Base-by-base conservation (phyloP, 2,888 invertebrate species). In the Furcula furcula region DNA sequence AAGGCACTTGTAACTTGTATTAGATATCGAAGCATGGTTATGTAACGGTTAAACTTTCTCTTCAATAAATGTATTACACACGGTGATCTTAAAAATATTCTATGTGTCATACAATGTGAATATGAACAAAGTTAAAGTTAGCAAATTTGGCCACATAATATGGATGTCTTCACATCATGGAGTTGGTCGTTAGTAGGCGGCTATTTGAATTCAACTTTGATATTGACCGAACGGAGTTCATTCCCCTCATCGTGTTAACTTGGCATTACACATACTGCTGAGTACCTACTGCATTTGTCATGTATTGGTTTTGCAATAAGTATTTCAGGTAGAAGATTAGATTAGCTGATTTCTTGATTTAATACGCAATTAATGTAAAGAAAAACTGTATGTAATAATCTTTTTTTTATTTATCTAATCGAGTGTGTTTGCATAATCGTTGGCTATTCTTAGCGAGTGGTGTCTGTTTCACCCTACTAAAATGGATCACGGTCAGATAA, bases 401-500 rank as follows among this genome's bases (percentile, higher is more conserved):
- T n/a, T n/a, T n/a, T n/a, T 47, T 42, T 53, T 54, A 55, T 68
- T 59, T 46, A 59, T 65, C 60, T 59, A 54, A 55, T 66, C 49
- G 28, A 16, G 42, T 46, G 41, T 53, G 51, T 62, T 55, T 63
- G 61, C 51, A 50, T 58, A 59, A 56, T 71, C 66, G 65, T 48
- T 40, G 45, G 30, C 39, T 48, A 44, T 48, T 55, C 47, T 55
- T 55, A 52, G 46, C 34, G 14, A 31, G 27, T 40, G 36, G 36
- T 41, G 43, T 46, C 46, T 55, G 46, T 35, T 52, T 46, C 45
- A 36, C 43, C 45, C 59, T 35, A 52, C 34, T 26, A 40, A 58
- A 58, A 46, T 55, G 34, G 47, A 55, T 50, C 46, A 53, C 34
- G 44, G 40, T 37, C 50, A 36, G 20, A 33, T 32, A 35, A 46